Conservation (phyloP, 2,888 invertebrate species). For the Papilio demoleus region DNA sequence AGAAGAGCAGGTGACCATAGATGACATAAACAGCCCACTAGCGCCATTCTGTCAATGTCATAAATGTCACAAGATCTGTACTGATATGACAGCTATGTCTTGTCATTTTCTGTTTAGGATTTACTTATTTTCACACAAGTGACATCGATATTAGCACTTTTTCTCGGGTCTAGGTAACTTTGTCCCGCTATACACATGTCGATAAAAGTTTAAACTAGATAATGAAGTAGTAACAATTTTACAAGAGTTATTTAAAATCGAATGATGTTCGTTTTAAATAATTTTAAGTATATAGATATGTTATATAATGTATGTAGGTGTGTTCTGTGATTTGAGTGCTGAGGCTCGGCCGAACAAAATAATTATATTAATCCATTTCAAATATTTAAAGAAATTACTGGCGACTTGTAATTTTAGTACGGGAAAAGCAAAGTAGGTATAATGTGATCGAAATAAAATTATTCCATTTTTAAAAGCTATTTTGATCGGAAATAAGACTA, state of each 20-base stretch:
- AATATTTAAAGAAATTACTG: too few relatives aligned
- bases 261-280: conserved; percentile 33
- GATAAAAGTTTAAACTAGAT: too few relatives aligned
- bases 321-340: conserved; percentile 35
- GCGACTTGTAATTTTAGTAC: too few relatives aligned
- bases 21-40: too few relatives aligned
- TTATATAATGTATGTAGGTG: conserved; percentile 36
- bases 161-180: neutral
- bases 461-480: neutral
- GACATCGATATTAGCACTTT: too few relatives aligned
- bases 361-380: conserved; percentile 13
- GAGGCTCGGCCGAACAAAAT: conserved; percentile 16
- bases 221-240: conserved; percentile 28
- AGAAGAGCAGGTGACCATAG: too few relatives aligned
- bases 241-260: conserved; percentile 32
- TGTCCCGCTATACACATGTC: conserved; percentile 26
- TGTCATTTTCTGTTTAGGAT: too few relatives aligned
- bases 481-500: neutral
- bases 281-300: conserved; percentile 30
- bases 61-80: too few relatives aligned
- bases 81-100: too few relatives aligned
- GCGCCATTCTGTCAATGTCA: too few relatives aligned
- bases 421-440: neutral
- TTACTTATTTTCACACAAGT: too few relatives aligned
- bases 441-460: neutral